Base-by-base conservation (phyloP, 2,797 vertebrate genomes). In the Pipistrellus pygmaeus region DNA sequence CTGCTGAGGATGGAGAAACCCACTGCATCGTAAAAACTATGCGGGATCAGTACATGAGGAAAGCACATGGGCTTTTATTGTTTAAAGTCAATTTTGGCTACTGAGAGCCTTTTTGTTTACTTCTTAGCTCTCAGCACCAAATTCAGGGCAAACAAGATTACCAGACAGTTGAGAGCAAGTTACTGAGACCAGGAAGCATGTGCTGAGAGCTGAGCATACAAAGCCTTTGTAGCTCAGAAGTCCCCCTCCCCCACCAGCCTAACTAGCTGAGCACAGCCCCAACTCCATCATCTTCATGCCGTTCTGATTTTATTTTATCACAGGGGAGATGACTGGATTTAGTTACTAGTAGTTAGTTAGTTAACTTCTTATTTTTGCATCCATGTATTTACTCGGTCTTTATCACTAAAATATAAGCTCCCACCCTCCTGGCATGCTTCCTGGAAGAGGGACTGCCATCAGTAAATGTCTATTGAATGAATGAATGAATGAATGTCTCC, bases 11-110 rank as follows among this genome's bases (percentile, higher is more conserved):
- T 53, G 5, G 32, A 51, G 77, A 53, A 30, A 41, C 38, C 27
- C n/a, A 9, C 5, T 0, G 2, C 3, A 1, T 3, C 20, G 73
- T 32, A 17, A n/a, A n/a, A 14, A 15, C 62, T n/a, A 8, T n/a
- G 30, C 7, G 6, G 21, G 68, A 32, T 14, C 1, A 0, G 10
- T 7, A 35, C n/a, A 32, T 0, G 69, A 83, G 55, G 21, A 8
- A 27, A 41, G 44, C 14, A 3, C 3, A 1, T 1, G n/a, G 27
- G 41, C n/a, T 41, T 48, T 69, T 15, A 62, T 0, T 8, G 64
- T 21, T 76, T 25, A 48, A 64, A 32, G 46, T 21, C 23, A 1
- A 1, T 21, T 51, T 46, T 68, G 89, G 83, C 73, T 75, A 30
- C n/a, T 38, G 8, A 20, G 76, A 11, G 38, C 20, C 84, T 72